Conservation (phyloP, 1,140 invertebrate species). For the Zaprionus tsacasi region DNA sequence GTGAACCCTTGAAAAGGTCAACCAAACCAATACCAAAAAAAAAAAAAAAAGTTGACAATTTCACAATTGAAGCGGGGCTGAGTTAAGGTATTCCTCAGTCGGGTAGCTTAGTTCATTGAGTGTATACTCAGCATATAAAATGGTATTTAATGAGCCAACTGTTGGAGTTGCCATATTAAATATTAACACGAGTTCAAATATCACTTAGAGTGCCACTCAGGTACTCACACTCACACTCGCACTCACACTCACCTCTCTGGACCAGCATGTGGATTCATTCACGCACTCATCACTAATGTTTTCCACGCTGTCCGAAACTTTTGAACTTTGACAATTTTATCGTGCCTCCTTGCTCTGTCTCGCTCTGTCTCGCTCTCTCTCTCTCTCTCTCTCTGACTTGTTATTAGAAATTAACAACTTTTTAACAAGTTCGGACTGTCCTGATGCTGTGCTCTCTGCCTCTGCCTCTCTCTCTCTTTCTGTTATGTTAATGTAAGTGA, state of each 20-base stretch:
- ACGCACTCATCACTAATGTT: background rate
- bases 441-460: background rate
- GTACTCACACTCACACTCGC: background rate
- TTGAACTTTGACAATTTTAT: conserved; percentile 43
- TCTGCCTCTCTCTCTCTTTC: background rate
- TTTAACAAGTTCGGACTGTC: conserved; percentile 48
- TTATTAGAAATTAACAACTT: conserved; percentile 66
- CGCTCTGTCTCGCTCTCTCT: background rate
- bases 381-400: conserved; percentile 3
- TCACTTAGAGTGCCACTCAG: conserved; percentile 15
- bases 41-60: background rate
- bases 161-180: conserved; percentile 30
- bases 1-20: background rate
- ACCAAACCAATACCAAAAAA: too few species aligned
- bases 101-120: background rate
- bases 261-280: conserved; percentile 7
- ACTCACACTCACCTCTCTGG: conserved; percentile 3
- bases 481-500: conserved; percentile 11
- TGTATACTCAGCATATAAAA: conserved; percentile 19
- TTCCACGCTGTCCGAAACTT: conserved; percentile 16
- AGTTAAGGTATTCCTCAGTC: background rate
- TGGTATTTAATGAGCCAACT: conserved; percentile 21
- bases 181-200: conserved; percentile 37
- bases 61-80: background rate
- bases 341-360: background rate